A percentile compares a stretch with the other conserved stretches of the same genome.
Evolutionary conservation across 2,113 vertebrate genomes (phyloP).

Genomic region (Aythya baeri): DNA sequence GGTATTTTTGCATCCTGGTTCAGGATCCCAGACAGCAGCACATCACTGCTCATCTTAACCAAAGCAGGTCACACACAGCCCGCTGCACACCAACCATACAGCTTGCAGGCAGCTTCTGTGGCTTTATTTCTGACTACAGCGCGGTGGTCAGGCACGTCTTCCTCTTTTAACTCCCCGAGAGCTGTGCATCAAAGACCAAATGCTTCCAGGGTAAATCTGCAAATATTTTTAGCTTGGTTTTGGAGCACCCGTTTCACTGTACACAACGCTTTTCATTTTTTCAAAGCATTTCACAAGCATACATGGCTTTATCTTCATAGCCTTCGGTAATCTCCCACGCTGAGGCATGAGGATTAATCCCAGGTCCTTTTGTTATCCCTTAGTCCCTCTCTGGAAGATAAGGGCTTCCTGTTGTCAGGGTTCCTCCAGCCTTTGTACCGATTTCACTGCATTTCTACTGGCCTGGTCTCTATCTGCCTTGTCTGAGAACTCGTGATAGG

Average conservation of each 20-base stretch:
- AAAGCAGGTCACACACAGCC: neutral
- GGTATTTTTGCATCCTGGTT: neutral
- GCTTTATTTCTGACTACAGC: neutral
- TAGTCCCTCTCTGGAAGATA: slow-evolving; percentile 22
- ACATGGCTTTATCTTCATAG: slow-evolving; percentile 38
- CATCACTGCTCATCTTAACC: neutral
- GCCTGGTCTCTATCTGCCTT: neutral
- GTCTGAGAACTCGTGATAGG: neutral
- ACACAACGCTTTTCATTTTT: neutral
- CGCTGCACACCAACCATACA: neutral
- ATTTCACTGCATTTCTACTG: slow-evolving; percentile 3
- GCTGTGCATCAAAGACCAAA: neutral
- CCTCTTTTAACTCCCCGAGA: neutral
- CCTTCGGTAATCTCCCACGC: slow-evolving; percentile 16
- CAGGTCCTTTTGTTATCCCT: neutral
- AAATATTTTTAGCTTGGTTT: neutral
- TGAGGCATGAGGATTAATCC: slow-evolving; percentile 19
- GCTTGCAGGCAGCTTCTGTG: neutral
- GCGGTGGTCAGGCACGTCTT: neutral
- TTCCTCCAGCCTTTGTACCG: neutral
- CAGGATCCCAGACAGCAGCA: neutral
- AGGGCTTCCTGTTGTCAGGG: neutral
- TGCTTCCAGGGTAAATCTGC: neutral
- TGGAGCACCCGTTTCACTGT: neutral
- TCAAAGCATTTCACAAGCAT: slow-evolving; percentile 1